Evolutionary conservation across 2,113 vertebrate species (phyloP).

Genomic region (Lepidothrix coronata): DNA sequence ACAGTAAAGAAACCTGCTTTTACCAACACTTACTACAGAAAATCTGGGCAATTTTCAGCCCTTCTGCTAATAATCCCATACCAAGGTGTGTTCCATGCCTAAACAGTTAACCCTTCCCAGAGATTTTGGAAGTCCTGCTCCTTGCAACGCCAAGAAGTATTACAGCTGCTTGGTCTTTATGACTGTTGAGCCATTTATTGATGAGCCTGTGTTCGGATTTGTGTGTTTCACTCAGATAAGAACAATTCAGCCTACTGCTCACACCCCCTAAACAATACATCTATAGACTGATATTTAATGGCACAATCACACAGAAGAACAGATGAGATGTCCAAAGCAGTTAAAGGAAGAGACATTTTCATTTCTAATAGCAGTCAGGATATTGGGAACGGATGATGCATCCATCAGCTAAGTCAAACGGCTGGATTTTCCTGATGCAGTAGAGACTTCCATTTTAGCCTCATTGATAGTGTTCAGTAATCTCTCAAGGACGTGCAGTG

Average conservation of each 20-base stretch:
- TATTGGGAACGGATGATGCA: neutral
- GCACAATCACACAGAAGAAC: neutral
- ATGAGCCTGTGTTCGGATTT: neutral
- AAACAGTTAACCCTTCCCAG: neutral
- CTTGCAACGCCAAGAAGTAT: neutral
- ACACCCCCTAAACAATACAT: neutral
- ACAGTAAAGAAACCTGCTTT: neutral
- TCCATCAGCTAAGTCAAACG: slow-evolving; percentile 24
- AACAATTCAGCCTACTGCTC: neutral
- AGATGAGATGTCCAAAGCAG: slow-evolving; percentile 32
- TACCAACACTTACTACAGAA: neutral
- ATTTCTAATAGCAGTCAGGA: slow-evolving; percentile 33
- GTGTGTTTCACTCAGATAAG: neutral
- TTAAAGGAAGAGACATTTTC: slow-evolving; percentile 41
- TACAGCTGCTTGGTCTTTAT: neutral
- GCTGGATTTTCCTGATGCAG: slow-evolving; percentile 20
- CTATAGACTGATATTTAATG: slow-evolving; percentile 29
- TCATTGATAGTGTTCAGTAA: slow-evolving; percentile 23
- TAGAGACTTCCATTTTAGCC: neutral
- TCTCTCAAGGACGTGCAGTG: slow-evolving; percentile 1
- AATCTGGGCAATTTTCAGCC: neutral
- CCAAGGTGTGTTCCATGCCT: neutral
- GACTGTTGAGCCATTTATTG: neutral
- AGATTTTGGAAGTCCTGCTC: neutral
- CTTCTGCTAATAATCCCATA: neutral